phyloP scores from a whole-genome alignment of 1,140 invertebrate species.

The Brachionus paranguensis region DNA sequence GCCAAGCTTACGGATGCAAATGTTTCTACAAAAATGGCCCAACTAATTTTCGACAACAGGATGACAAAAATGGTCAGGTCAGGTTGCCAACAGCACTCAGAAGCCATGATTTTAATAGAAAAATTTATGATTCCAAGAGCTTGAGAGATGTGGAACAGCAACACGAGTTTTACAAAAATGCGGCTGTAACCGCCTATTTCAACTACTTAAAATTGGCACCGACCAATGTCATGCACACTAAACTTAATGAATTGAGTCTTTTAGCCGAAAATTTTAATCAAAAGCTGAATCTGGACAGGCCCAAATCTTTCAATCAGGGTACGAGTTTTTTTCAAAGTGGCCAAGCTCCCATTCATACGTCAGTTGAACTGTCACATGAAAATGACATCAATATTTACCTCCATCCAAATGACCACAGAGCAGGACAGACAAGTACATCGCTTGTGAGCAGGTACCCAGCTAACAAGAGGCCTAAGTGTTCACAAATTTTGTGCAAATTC shows the following conservation, averaged over 20 bases:
- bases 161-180: constrained; percentile 1
- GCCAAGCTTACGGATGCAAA: not conserved
- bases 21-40: not conserved
- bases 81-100: not conserved
- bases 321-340: not conserved
- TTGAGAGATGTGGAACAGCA: not conserved
- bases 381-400: not conserved
- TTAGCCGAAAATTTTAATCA: not conserved
- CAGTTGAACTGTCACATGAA: not conserved
- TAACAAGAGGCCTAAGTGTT: not conserved
- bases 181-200: not conserved
- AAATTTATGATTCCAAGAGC: not conserved
- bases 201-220: not conserved
- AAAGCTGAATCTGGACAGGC: not conserved
- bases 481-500: constrained; percentile 9
- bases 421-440: not conserved
- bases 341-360: not conserved
- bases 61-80: not conserved
- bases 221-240: not conserved
- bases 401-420: not conserved
- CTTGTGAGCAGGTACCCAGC: not conserved
- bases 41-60: not conserved
- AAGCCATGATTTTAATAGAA: not conserved
- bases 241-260: not conserved
- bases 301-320: not conserved